Evolutionary conservation across 2,113 vertebrate species (phyloP).

Genomic region (Tricholaema leucomelas): DNA sequence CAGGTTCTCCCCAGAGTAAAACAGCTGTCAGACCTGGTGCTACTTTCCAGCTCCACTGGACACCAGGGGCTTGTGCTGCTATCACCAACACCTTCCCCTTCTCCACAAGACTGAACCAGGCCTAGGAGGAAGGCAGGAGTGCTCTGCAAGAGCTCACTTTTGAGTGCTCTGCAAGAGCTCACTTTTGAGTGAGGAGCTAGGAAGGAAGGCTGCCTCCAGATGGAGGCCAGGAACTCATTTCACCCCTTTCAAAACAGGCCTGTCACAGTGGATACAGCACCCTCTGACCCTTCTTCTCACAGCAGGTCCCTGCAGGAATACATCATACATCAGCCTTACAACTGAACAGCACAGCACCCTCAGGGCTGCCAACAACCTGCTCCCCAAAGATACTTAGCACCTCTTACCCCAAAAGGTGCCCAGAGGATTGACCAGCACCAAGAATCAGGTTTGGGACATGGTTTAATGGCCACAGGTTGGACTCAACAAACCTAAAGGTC

Average conservation of each 20-base stretch:
- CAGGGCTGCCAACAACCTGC: fast-evolving
- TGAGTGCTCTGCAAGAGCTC: background rate
- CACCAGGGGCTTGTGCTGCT: background rate
- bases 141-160: background rate
- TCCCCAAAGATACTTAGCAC: background rate
- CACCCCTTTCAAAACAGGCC: fast-evolving
- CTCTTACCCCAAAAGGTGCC: background rate
- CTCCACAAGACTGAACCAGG: background rate
- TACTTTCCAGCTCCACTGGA: background rate
- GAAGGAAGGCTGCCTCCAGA: background rate
- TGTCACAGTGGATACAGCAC: fast-evolving
- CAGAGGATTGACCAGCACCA: background rate
- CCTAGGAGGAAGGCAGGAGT: fast-evolving
- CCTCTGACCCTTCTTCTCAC: fast-evolving
- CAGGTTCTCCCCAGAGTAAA: background rate
- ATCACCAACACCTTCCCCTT: background rate
- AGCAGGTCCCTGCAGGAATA: fast-evolving
- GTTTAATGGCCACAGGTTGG: too few relatives aligned
- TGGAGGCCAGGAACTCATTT: background rate
- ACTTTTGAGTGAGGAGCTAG: too few relatives aligned
- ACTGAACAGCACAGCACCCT: background rate
- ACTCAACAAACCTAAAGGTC: too few relatives aligned
- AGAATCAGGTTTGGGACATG: too few relatives aligned
- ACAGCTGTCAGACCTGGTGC: background rate
- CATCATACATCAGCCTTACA: background rate